Evolutionary conservation across 2,888 invertebrate genomes (phyloP).

Genomic region (Creontiades dilutus): DNA sequence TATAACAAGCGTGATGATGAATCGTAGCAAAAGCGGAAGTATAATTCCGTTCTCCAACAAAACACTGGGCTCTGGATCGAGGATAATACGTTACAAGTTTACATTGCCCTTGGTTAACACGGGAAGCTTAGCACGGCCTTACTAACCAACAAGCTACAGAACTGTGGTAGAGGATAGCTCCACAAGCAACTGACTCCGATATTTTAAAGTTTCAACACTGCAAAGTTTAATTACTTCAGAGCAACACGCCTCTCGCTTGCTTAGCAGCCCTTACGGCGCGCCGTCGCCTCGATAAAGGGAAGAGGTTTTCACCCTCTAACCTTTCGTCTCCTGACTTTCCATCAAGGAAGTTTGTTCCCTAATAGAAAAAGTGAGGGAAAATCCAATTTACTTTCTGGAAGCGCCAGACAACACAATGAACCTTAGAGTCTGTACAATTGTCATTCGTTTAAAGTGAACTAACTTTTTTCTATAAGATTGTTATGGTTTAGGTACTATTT

Average conservation of each 20-base stretch:
- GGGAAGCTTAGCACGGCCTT: not conserved
- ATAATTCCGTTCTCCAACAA: not conserved
- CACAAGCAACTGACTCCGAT: constrained; percentile 20
- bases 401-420: not conserved
- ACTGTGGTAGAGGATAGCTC: not conserved
- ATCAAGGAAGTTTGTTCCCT: constrained; percentile 4
- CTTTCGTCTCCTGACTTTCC: constrained; percentile 31
- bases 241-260: not conserved
- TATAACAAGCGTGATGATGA: too few species aligned
- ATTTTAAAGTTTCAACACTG: constrained; percentile 46
- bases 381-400: constrained; percentile 14
- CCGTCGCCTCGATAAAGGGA: not conserved
- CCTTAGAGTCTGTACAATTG: not conserved
- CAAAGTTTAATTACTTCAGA: constrained; percentile 45
- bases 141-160: not conserved
- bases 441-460: too few species aligned
- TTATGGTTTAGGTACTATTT: too few species aligned
- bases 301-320: constrained; percentile 2
- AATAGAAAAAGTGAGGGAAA: constrained; percentile 21
- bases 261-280: not conserved
- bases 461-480: too few species aligned
- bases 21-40: not conserved
- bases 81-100: constrained; percentile 37
- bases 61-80: not conserved
- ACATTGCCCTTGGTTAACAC: not conserved